Conservation (phyloP, 2,113 vertebrate species). For the Sterrhoptilus dennistouni region DNA sequence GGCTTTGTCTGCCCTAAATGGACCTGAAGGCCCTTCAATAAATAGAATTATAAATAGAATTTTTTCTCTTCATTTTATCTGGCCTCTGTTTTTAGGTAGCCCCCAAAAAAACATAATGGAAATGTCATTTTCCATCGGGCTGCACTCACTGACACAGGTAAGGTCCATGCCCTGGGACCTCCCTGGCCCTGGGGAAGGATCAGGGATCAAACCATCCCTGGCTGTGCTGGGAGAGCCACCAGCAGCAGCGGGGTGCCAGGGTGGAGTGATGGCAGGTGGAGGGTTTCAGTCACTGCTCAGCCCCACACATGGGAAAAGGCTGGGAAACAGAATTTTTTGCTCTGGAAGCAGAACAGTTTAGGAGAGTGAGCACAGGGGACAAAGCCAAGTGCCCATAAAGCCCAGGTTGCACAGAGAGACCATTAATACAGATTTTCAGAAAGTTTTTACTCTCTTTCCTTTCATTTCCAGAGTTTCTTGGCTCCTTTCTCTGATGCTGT, state of each 20-base stretch:
- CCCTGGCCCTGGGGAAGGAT: background rate
- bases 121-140: background rate
- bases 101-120: background rate
- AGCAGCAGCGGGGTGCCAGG: accelerated
- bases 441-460: background rate
- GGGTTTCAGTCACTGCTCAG: background rate
- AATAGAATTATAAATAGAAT: background rate
- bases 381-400: background rate
- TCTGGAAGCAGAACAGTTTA: background rate
- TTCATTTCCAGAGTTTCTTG: background rate
- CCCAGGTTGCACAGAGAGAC: background rate
- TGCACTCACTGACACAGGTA: background rate
- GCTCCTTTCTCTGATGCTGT: background rate
- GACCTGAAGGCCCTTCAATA: background rate
- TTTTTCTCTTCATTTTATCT: background rate
- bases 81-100: background rate
- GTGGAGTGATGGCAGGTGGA: background rate
- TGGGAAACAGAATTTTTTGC: background rate
- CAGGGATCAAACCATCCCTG: background rate
- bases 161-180: background rate
- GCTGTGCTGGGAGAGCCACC: background rate
- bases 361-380: background rate
- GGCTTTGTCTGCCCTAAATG: background rate
- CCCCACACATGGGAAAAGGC: background rate
- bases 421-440: background rate